Evolutionary conservation across 2,888 invertebrate genomes (phyloP).

Genomic region (Noctua janthe): DNA sequence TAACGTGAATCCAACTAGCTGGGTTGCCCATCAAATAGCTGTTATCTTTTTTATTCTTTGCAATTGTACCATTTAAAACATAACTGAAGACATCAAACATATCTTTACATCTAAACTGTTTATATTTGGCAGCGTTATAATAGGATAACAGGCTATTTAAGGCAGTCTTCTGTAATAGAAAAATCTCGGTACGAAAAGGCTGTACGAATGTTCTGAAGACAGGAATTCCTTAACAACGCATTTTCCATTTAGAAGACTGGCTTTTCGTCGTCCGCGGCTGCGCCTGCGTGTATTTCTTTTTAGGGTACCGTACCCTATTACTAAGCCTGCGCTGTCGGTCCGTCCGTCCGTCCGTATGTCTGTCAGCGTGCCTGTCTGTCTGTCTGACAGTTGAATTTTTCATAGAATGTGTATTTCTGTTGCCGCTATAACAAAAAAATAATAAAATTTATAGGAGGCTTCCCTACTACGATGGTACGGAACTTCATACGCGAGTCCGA

Average conservation of each 20-base stretch:
- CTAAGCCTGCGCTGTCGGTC: too few species aligned
- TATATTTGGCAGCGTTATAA: conserved; percentile 32
- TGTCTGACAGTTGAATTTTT: too few species aligned
- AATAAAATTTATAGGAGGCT: too few species aligned
- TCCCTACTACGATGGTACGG: too few species aligned
- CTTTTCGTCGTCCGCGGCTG: not conserved
- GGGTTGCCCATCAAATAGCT: not conserved
- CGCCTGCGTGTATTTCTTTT: too few species aligned
- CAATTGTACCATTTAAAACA: conserved; percentile 23
- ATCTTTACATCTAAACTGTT: conserved; percentile 27
- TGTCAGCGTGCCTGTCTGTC: too few species aligned
- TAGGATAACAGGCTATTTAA: not conserved
- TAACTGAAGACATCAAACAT: conserved; percentile 35
- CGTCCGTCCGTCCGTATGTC: too few species aligned
- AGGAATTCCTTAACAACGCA: not conserved
- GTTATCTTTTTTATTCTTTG: conserved; percentile 45
- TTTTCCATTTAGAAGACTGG: conserved; percentile 1
- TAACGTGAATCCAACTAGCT: conserved; percentile 15
- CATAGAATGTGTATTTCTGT: too few species aligned
- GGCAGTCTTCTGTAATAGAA: not conserved
- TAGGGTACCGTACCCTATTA: too few species aligned
- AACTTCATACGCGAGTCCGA: too few species aligned
- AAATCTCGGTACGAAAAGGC: not conserved
- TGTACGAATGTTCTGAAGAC: not conserved
- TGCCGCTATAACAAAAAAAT: too few species aligned